phyloP scores from a whole-genome alignment of 2,888 invertebrate species.

The Andrena marginata region DNA sequence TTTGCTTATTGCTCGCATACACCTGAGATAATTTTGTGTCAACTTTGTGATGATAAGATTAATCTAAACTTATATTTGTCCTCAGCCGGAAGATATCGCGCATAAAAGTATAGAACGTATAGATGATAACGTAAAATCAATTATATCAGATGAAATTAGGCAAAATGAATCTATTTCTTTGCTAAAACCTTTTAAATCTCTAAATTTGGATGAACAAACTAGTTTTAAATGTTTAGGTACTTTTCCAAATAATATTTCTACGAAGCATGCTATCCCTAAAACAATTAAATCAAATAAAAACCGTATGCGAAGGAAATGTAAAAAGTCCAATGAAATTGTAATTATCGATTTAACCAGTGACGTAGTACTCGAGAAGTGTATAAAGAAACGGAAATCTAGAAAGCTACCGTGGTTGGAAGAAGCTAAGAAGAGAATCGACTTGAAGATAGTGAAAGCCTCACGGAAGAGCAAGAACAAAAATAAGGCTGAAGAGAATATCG shows the following conservation, averaged over 20 bases:
- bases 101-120: constrained; percentile 54
- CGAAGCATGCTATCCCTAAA: constrained; percentile 47
- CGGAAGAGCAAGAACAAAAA: constrained; percentile 51
- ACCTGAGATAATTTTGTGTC: constrained; percentile 4
- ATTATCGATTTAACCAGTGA: constrained; percentile 81
- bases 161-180: constrained; percentile 56
- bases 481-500: constrained; percentile 10
- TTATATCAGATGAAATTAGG: constrained; percentile 55
- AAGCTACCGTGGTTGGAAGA: constrained; percentile 77
- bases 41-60: constrained; percentile 25
- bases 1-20: neutral
- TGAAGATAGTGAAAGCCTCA: constrained; percentile 55
- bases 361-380: constrained; percentile 72
- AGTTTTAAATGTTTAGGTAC: constrained; percentile 62
- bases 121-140: constrained; percentile 64
- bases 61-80: constrained; percentile 50
- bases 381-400: constrained; percentile 72
- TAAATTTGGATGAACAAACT: constrained; percentile 47
- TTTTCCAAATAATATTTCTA: constrained; percentile 64
- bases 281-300: constrained; percentile 58
- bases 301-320: constrained; percentile 63
- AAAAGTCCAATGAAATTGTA: constrained; percentile 76
- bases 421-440: constrained; percentile 64
- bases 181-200: constrained; percentile 52
- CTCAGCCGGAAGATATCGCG: constrained; percentile 70